Conservation (phyloP, 2,113 vertebrate species). For the Thunnus maccoyii region DNA sequence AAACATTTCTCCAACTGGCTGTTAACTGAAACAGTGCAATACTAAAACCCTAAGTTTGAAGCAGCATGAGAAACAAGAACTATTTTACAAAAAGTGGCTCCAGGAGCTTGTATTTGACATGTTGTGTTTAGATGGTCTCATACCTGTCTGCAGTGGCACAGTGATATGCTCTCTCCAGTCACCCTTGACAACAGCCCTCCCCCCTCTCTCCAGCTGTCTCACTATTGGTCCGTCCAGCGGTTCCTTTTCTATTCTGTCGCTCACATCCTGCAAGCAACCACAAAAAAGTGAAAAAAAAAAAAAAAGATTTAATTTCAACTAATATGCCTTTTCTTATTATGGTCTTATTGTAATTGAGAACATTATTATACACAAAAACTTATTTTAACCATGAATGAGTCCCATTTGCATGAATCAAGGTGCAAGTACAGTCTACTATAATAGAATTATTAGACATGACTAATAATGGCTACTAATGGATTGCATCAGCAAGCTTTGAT, state of each 20-base stretch:
- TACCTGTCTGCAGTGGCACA: constrained; percentile 96
- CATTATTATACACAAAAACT: neutral
- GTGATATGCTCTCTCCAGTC: constrained; percentile 98
- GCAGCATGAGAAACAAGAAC: neutral
- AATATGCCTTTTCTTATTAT: neutral
- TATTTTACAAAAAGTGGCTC: neutral
- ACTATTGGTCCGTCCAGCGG: constrained; percentile 93
- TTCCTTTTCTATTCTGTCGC: constrained; percentile 98
- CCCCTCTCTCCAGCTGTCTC: constrained; percentile 93
- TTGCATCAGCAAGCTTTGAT: too few relatives aligned
- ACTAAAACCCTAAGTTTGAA: neutral
- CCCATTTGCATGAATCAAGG: neutral
- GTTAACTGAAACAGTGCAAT: accelerated
- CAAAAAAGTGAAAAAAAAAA: neutral
- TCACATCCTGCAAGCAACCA: constrained; percentile 90
- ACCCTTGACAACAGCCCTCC: constrained; percentile 92
- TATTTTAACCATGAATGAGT: neutral
- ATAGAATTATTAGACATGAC: too few relatives aligned
- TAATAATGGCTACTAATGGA: too few relatives aligned
- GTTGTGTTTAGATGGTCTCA: neutral
- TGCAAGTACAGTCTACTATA: neutral
- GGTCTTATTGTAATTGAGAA: neutral
- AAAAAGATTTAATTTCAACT: neutral
- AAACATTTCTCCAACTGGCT: neutral
- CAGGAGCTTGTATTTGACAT: neutral